Percentiles rank a stretch among this genome's conserved stretches.
Evolutionary conservation across 2,113 vertebrate species (phyloP).

Genomic region (Mormoops blainvillei): DNA sequence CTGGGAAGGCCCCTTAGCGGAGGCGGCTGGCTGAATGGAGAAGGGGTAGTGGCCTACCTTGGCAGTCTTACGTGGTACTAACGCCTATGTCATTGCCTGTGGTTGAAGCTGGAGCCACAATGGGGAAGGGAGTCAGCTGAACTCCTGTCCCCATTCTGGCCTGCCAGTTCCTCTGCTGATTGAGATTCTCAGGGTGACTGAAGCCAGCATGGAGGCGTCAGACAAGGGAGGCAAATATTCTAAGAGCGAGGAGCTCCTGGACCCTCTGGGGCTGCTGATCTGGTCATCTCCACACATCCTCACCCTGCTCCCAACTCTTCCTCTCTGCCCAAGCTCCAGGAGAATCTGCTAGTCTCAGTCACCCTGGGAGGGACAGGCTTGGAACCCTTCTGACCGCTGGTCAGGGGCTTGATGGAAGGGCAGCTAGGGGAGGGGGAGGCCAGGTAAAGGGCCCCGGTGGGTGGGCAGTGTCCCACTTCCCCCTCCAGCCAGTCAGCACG

Average conservation of each 20-base stretch:
- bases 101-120: neutral
- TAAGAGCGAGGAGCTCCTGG: neutral
- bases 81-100: neutral
- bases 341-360: constrained; percentile 38
- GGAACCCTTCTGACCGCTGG: neutral
- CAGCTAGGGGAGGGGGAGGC: neutral
- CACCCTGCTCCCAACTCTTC: neutral
- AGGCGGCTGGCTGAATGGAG: neutral
- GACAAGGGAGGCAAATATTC: neutral
- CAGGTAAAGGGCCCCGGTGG: neutral
- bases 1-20: neutral
- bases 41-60: neutral
- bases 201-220: neutral
- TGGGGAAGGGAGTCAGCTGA: neutral
- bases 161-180: neutral
- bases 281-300: neutral
- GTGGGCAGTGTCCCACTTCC: neutral
- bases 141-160: neutral
- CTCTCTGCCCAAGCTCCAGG: constrained; percentile 65
- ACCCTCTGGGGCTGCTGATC: neutral
- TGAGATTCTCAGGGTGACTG: neutral
- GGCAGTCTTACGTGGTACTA: neutral
- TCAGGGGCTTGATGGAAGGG: neutral
- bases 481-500: neutral
- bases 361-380: neutral